A percentile compares a stretch with the other conserved stretches of the same genome.
These are phyloP conservation scores for Pocota personata DNA, from an alignment of 2,888 invertebrate species.

Conservation along the genomic window DNA sequence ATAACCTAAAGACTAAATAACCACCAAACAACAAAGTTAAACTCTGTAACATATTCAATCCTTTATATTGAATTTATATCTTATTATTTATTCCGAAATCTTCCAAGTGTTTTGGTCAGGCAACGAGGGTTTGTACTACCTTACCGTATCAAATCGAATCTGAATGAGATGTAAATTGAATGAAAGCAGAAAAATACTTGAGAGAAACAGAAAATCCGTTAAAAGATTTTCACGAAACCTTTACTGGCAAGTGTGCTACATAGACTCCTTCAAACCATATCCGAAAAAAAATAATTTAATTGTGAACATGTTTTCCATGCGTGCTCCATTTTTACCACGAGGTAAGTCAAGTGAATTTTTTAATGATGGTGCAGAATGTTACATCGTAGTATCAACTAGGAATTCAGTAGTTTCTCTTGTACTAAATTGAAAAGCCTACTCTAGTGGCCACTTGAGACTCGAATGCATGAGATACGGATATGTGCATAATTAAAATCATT, in stretches of 20 bases:
- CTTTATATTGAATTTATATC: neutral
- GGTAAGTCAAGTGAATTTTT: neutral
- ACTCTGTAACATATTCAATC: neutral
- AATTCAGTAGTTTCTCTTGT: neutral
- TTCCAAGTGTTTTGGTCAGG: neutral
- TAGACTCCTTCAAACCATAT: neutral
- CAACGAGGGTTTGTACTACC: neutral
- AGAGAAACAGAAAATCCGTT: neutral
- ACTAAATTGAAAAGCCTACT: neutral
- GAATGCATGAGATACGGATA: neutral
- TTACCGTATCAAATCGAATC: neutral
- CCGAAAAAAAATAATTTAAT: neutral
- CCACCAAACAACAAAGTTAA: neutral
- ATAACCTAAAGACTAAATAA: no score
- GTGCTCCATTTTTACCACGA: neutral
- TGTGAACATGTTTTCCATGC: neutral
- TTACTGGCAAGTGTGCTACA: neutral
- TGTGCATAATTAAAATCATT: no score
- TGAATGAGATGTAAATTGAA: neutral
- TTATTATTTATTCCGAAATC: neutral
- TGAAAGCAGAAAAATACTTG: neutral
- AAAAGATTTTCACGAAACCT: neutral
- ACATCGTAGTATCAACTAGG: neutral
- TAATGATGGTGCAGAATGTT: constrained; percentile 13
- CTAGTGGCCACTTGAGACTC: constrained; percentile 27